Conservation (phyloP, 2,797 vertebrate species). For the Bradypodion ventrale region DNA sequence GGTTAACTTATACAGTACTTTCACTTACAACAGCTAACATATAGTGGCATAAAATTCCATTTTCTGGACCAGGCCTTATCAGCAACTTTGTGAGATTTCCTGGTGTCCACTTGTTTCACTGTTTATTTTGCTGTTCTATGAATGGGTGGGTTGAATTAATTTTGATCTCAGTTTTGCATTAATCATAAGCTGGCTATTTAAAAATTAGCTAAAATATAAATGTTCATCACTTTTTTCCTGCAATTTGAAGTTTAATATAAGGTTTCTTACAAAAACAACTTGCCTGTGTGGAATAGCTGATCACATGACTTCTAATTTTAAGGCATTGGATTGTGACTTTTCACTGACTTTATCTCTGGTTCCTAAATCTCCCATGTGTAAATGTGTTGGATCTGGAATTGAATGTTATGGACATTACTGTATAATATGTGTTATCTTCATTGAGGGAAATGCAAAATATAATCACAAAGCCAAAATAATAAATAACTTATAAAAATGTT, state of each 20-base stretch:
- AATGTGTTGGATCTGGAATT: slow-evolving; percentile 50
- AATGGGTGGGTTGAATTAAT: slow-evolving; percentile 22
- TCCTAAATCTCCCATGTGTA: slow-evolving; percentile 57
- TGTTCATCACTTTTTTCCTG: slow-evolving; percentile 55
- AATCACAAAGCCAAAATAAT: slow-evolving; percentile 72
- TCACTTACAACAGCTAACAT: neutral
- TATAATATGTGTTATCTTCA: slow-evolving; percentile 72
- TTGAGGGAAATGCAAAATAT: slow-evolving; percentile 69
- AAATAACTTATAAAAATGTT: slow-evolving; percentile 72
- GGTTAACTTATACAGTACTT: neutral
- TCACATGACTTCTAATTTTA: slow-evolving; percentile 27
- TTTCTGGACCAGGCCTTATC: slow-evolving; percentile 29
- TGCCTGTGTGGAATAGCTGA: neutral
- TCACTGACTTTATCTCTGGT: slow-evolving; percentile 59
- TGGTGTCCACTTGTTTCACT: slow-evolving; percentile 34
- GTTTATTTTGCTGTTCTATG: slow-evolving; percentile 23
- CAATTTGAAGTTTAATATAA: slow-evolving; percentile 58
- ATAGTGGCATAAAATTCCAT: slow-evolving; percentile 14
- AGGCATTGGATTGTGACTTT: slow-evolving; percentile 63
- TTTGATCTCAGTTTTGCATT: slow-evolving; percentile 27
- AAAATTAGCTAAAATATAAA: slow-evolving; percentile 40
- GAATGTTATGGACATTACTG: slow-evolving; percentile 73
- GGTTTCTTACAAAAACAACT: slow-evolving; percentile 11
- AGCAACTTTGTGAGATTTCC: slow-evolving; percentile 26
- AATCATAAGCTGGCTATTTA: slow-evolving; percentile 20